Percentiles rank a stretch among this genome's conserved stretches.
Evolutionary conservation across 2,113 vertebrate genomes (phyloP).

Genomic region (Ictalurus furcatus): DNA sequence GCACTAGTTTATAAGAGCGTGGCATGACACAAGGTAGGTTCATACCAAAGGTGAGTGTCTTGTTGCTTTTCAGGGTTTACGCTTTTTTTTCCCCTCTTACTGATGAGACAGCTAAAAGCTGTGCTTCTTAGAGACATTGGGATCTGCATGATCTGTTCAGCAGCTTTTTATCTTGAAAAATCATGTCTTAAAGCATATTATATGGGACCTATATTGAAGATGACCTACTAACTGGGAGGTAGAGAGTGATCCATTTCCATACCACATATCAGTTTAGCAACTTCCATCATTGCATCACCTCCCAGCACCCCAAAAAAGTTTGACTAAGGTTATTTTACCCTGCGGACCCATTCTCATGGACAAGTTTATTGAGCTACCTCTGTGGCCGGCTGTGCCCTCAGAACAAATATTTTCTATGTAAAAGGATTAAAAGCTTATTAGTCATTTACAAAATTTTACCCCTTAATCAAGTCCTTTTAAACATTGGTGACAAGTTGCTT

Average conservation of each 20-base stretch:
- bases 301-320: not conserved
- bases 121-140: constrained; percentile 7
- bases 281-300: not conserved
- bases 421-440: constrained; percentile 7
- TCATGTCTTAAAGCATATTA: constrained; percentile 36
- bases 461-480: constrained; percentile 6
- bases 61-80: constrained; percentile 19
- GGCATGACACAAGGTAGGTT: constrained; percentile 38
- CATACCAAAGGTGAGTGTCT: constrained; percentile 19
- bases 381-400: constrained; percentile 51
- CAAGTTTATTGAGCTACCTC: constrained; percentile 41
- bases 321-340: not conserved
- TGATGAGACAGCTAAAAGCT: constrained; percentile 17
- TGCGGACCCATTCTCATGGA: constrained; percentile 26
- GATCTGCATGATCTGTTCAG: constrained; percentile 24
- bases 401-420: constrained; percentile 38
- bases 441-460: not conserved
- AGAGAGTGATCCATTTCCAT: constrained; percentile 13
- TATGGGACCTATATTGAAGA: constrained; percentile 16
- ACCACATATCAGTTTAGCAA: not conserved
- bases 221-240: constrained; percentile 19
- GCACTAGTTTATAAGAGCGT: constrained; percentile 26
- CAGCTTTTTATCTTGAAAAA: constrained; percentile 15
- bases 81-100: not conserved
- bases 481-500: constrained; percentile 45